Evolutionary conservation across 1,140 invertebrate species (phyloP), one percentile per base, ranked within the genome.

Genomic region (Pinna nobilis): DNA sequence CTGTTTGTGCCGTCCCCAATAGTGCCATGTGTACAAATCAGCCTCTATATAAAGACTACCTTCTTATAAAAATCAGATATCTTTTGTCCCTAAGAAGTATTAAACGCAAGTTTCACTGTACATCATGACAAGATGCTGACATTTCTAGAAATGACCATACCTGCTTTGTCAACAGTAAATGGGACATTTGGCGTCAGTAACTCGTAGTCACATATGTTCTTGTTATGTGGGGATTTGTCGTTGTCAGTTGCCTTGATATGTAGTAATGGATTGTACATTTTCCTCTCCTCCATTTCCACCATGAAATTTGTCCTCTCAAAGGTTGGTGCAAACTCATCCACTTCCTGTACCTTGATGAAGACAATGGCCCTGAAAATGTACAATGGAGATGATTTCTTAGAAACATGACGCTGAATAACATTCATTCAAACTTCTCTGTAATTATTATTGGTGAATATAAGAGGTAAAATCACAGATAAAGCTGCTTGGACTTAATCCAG

Each of bases 171-270:
- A 84, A 99, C 96, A 47, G 93, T 92, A 87, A 99, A 98, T 0
- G 97, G 97, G 83, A 86, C 87, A 65, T 84, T 82, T 35, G 92
- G 92, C 0, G 95, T 96, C 1, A 97, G 89, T 72, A 99, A 97
- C 86, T 98, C 95, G 90, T 98, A 99, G 86, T 96, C 96, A 93
- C 97, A 98, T 28, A 98, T 96, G 84, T 97, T 95, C 4, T 96
- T 95, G 88, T 94, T 97, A 76, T 96, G 94, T 15, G 95, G 94
- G 1, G 96, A 97, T 85, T 95, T 96, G 87, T 98, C 97, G 37
- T 95, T 91, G 84, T 98, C 97, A 0, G 93, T 93, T 0, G 97
- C 97, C 83, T 96, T 94, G 0, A 98, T 95, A 18, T 95, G 92
- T 3, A 98, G 91, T 39, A 98, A 95, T 85, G 96, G 94, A 82